Conservation (phyloP, 1,140 invertebrate species). For the Antheraea mylitta region DNA sequence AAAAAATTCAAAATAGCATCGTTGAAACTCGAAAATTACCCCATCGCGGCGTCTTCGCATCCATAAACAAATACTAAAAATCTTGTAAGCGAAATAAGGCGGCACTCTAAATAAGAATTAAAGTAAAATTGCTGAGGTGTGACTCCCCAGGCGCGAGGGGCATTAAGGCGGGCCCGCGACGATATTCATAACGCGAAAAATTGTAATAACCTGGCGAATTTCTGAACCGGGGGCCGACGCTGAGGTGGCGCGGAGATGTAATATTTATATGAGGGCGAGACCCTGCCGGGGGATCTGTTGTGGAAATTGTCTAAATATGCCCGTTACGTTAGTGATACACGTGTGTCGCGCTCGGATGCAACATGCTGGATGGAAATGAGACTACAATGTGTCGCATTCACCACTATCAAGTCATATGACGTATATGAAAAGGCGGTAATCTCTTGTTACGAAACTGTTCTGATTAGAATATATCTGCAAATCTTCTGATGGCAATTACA, state of each 20-base stretch:
- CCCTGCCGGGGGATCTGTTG: conserved; percentile 44
- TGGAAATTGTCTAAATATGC: conserved; percentile 74
- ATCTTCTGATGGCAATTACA: too few relatives aligned
- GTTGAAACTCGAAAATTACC: conserved; percentile 58
- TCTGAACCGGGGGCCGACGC: conserved; percentile 42
- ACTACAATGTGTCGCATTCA: background rate
- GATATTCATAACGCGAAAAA: conserved; percentile 77
- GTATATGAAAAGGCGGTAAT: too few relatives aligned
- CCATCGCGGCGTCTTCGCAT: conserved; percentile 47
- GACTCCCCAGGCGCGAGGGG: conserved; percentile 56
- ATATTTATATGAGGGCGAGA: conserved; percentile 58
- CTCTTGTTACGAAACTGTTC: too few relatives aligned
- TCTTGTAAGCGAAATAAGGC: conserved; percentile 72
- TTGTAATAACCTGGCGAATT: conserved; percentile 73
- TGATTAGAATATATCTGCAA: too few relatives aligned
- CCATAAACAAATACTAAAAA: conserved; percentile 75
- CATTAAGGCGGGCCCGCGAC: conserved; percentile 46
- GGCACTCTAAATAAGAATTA: conserved; percentile 76
- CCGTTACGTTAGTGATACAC: conserved; percentile 28
- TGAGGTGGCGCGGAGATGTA: conserved; percentile 42
- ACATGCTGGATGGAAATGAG: conserved; percentile 20
- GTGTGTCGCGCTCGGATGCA: conserved; percentile 17
- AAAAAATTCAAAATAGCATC: conserved; percentile 49
- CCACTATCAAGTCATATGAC: too few relatives aligned
- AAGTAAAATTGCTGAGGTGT: conserved; percentile 75